These are phyloP conservation scores for Serinus canaria DNA, from an alignment of 2,113 vertebrate genomes.

Conservation along the genomic window DNA sequence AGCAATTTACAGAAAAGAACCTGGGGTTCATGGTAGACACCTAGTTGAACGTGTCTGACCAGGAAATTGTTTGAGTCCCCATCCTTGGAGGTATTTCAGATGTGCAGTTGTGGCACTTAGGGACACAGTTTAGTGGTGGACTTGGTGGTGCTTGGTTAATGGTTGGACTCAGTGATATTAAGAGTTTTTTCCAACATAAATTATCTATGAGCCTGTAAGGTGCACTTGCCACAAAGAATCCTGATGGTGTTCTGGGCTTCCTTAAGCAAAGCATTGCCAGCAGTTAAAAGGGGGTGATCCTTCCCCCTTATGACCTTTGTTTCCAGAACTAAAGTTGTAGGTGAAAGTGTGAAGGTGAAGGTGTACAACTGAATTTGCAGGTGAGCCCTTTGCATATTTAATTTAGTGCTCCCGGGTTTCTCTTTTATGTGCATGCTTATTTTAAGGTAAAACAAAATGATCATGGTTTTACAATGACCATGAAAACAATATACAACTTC, in stretches of 20 bases:
- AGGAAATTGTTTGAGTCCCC: neutral
- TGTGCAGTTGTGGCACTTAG: neutral
- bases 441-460: neutral
- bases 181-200: neutral
- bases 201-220: fast-evolving
- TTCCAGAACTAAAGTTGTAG: neutral
- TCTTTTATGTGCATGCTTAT: neutral
- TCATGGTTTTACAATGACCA: neutral
- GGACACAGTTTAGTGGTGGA: fast-evolving
- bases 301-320: neutral
- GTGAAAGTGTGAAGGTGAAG: neutral
- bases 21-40: fast-evolving
- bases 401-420: neutral
- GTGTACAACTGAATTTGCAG: neutral
- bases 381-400: neutral
- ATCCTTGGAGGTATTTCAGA: neutral
- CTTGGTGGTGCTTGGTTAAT: neutral
- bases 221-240: neutral
- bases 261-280: neutral
- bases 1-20: neutral
- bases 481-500: neutral
- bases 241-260: neutral
- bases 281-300: neutral
- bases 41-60: neutral
- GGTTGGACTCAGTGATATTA: neutral